Evolutionary conservation across 2,888 invertebrate species (phyloP), one percentile per base, ranked within the genome.

Genomic region (Nemoura dubitans): DNA sequence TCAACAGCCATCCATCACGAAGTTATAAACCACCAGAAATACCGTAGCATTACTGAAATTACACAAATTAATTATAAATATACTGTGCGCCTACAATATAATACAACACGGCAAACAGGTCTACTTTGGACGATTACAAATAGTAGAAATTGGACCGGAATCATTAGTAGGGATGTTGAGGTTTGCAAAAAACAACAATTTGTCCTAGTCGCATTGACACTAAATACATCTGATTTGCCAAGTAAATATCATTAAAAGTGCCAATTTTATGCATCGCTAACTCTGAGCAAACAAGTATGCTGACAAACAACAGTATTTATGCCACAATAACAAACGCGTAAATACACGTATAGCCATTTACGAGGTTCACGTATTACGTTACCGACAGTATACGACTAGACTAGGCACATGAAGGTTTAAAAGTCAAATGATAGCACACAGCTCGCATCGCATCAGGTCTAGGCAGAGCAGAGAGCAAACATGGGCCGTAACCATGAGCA

Each of bases 261-360:
- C 16, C 59, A 59, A 59, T 59, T 59, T 59, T 21, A 59, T 59
- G 59, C 59, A 59, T 59, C 59, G 59, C 59, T 59, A 59, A 59
- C 59, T 59, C 59, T 7, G 21, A 59, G 59, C 59, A 59, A 59
- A 59, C 59, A 59, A 59, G 59, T 59, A 59, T 59, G 21, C 59
- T 59, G 59, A 59, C 59, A 59, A 59, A 59, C 59, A 59, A 59
- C 59, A 59, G 59, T 59, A 59, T 59, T 59, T 59, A 59, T 59
- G 59, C 59, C 59, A 59, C 59, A 10, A 59, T 21, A 59, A 59
- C 59, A 59, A 59, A 59, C 21, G 59, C 59, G 14, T 59, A 59
- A 59, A 59, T 21, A 59, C 59, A 59, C 59, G 59, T 59, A 59
- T 59, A 59, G 3, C 59, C 59, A 59, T 21, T 21, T 2, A 59